phyloP scores from a whole-genome alignment of 1,140 invertebrate species.

The Drosophila kikkawai region DNA sequence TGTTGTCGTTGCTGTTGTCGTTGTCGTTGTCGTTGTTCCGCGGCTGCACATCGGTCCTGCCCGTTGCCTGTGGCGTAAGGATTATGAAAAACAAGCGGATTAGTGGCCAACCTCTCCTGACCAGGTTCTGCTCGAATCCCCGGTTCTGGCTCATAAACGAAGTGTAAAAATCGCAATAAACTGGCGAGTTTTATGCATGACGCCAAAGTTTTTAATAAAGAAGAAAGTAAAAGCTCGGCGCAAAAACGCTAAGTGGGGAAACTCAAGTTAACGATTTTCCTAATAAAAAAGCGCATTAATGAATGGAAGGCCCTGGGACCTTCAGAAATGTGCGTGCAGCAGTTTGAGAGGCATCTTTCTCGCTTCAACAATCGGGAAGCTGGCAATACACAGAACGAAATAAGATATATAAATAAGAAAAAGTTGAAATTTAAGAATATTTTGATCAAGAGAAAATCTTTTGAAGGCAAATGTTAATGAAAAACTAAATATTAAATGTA shows the following conservation, averaged over 20 bases:
- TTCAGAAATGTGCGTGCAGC: constrained; percentile 52
- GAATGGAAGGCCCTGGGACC: constrained; percentile 43
- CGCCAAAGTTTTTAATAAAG: constrained; percentile 70
- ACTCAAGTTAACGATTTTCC: constrained; percentile 67
- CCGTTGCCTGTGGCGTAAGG: constrained; percentile 64
- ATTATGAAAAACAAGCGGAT: constrained; percentile 82
- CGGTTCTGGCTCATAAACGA: constrained; percentile 51
- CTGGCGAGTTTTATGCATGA: constrained; percentile 70
- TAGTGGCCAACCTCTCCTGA: constrained; percentile 44
- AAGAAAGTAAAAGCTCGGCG: constrained; percentile 41
- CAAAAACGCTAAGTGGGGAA: constrained; percentile 58
- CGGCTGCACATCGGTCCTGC: constrained; percentile 37
- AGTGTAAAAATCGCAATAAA: constrained; percentile 69
- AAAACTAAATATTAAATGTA: too few relatives aligned
- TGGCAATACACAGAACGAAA: background rate
- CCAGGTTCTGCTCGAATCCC: constrained; percentile 8
- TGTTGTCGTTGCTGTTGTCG: constrained; percentile 2
- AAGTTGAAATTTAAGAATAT: too few relatives aligned
- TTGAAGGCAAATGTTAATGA: too few relatives aligned
- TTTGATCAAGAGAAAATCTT: too few relatives aligned
- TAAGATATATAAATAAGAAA: too few relatives aligned
- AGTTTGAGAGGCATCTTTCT: constrained; percentile 15
- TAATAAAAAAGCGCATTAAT: constrained; percentile 80
- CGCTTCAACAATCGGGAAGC: constrained; percentile 16
- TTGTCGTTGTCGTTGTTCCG: constrained; percentile 5